Base-by-base conservation (phyloP, 1,140 invertebrate species). In the Protaetia brevitarsis region DNA sequence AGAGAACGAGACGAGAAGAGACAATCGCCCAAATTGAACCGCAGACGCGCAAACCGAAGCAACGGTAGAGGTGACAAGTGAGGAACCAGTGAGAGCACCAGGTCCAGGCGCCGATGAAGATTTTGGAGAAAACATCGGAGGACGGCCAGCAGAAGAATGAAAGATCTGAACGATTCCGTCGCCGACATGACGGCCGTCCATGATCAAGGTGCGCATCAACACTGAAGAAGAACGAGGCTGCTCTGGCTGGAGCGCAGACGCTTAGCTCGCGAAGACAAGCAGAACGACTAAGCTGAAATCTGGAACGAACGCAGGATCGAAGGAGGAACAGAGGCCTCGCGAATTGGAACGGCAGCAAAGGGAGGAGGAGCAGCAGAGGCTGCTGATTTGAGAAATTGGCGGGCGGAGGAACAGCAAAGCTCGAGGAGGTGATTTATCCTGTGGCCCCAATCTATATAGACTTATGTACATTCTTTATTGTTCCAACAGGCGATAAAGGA, bases 171-270 rank as follows among this genome's bases (percentile, higher is more conserved):
- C 37, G 62, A 63, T 23, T 41, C 21, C 10, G 21, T 62, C 5
- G 13, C 62, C 6, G 74, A 79, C 65, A 79, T 79, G 77, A 77
- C 73, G 8, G 87, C 87, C 63, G n/a, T 92, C 90, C 4, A 87
- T 87, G 68, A 85, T 86, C 1, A 89, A 88, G 66, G 82, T 81
- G 11, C 81, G 87, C 66, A 94, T 95, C 68, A 91, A 89, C 5
- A 94, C 92, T 1, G 93, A 94, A 80, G 92, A 93, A 79, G 88
- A 94, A 81, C 13, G 95, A 94, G 80, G 92, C 92, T 26, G 92
- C 92, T 29, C 79, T 96, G 36, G 93, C 93, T 3, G 93, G n/a
- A 95, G 82, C 85, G 92, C 71, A 82, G 93, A 72, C 82, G 91
- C 68, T 80, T 93, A 41, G 92, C 92, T 27, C 79, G 93, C 31